A percentile compares a stretch with the other conserved stretches of the same genome.
Conservation (phyloP, 2,888 invertebrate genomes). For the Ganaspis brasiliensis region DNA sequence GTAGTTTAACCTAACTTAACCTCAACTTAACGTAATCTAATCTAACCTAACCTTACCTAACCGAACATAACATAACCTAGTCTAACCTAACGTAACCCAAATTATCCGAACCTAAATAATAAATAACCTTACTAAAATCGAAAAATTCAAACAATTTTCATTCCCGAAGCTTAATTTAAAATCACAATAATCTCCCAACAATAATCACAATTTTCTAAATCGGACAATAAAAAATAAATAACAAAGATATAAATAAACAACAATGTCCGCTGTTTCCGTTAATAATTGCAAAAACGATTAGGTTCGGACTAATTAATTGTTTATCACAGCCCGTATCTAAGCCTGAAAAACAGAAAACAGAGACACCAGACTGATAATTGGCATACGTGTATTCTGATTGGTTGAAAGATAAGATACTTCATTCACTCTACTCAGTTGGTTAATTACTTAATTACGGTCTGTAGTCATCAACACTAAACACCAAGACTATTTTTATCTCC, state of each 20-base stretch:
- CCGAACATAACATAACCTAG: too few species aligned
- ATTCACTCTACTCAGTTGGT: slow-evolving; percentile 30
- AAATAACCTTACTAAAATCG: too few species aligned
- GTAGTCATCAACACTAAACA: slow-evolving; percentile 31
- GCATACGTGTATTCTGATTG: slow-evolving; percentile 31
- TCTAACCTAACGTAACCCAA: too few species aligned
- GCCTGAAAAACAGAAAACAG: slow-evolving; percentile 2
- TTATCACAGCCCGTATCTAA: slow-evolving; percentile 29
- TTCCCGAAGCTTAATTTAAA: too few species aligned
- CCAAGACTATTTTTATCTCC: not conserved
- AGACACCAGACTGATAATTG: slow-evolving; percentile 22
- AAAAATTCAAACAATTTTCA: too few species aligned
- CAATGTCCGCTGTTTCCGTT: not conserved
- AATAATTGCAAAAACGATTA: not conserved
- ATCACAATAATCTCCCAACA: too few species aligned
- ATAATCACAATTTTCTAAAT: too few species aligned
- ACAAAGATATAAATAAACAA: slow-evolving; percentile 19
- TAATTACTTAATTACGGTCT: slow-evolving; percentile 38
- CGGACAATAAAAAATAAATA: not conserved
- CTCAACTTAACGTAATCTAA: too few species aligned
- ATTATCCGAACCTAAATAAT: too few species aligned
- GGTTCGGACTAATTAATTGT: slow-evolving; percentile 10
- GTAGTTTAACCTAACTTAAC: too few species aligned
- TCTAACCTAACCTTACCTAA: too few species aligned
- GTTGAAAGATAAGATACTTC: slow-evolving; percentile 26